These are phyloP conservation scores for Herpetotheres cachinnans DNA, from an alignment of 2,113 vertebrate species.

Conservation along the genomic window DNA sequence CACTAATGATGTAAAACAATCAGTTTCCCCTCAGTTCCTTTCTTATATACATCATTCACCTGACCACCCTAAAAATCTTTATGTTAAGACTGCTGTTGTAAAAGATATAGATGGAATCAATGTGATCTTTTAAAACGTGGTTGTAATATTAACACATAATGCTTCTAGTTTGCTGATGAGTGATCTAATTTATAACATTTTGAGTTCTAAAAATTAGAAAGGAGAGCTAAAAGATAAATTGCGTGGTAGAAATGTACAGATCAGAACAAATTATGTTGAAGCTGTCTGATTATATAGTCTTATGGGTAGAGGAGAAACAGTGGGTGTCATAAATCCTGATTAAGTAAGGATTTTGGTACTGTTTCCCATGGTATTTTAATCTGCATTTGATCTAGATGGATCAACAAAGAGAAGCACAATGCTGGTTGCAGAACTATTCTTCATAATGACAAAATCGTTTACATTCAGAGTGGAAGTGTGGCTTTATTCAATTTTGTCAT, in stretches of 20 bases:
- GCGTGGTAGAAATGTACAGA: not conserved
- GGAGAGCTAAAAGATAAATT: not conserved
- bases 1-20: not conserved
- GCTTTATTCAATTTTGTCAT: not conserved
- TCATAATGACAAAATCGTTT: not conserved
- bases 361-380: not conserved
- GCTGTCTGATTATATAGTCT: not conserved
- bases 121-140: not conserved
- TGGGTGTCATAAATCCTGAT: not conserved
- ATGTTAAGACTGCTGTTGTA: not conserved
- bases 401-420: not conserved
- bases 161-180: not conserved
- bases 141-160: not conserved
- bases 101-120: not conserved
- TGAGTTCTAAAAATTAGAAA: not conserved
- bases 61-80: not conserved
- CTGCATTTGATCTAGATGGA: not conserved
- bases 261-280: not conserved
- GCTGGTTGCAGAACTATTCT: not conserved
- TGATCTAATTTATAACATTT: not conserved
- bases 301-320: not conserved
- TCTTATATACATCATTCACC: not conserved
- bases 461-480: fast-evolving
- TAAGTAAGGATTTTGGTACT: not conserved
- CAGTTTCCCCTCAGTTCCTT: not conserved